Conservation (phyloP, 1,140 invertebrate genomes). For the Drosophila carrolli region DNA sequence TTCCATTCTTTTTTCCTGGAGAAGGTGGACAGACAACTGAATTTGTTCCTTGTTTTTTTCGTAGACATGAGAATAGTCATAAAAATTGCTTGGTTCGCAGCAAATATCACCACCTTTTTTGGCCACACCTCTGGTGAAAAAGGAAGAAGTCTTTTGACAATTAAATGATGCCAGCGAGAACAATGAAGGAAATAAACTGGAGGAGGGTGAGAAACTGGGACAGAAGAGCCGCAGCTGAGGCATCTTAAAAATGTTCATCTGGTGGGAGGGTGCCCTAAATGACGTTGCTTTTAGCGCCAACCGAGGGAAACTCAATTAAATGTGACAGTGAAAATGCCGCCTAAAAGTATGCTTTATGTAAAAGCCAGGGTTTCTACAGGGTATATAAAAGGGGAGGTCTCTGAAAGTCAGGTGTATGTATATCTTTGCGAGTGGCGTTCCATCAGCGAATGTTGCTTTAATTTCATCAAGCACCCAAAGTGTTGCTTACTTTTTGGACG, state of each 20-base stretch:
- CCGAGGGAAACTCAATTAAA: constrained; percentile 78
- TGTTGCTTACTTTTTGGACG: constrained; percentile 16
- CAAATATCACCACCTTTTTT: constrained; percentile 42
- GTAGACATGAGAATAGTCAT: constrained; percentile 25
- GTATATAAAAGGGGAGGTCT: neutral
- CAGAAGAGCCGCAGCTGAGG: constrained; percentile 36
- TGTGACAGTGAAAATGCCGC: constrained; percentile 79
- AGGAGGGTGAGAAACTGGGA: neutral
- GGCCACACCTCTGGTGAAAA: constrained; percentile 14
- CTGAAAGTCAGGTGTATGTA: constrained; percentile 25
- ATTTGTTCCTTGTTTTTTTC: neutral
- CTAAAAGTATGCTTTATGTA: constrained; percentile 79
- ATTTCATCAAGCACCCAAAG: constrained; percentile 41
- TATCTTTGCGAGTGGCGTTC: neutral
- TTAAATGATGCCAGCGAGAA: constrained; percentile 71
- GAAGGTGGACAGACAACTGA: constrained; percentile 5
- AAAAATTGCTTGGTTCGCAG: constrained; percentile 61
- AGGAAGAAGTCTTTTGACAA: constrained; percentile 70
- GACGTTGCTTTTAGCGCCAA: constrained; percentile 76
- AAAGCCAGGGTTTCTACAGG: neutral
- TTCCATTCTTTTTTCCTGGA: neutral
- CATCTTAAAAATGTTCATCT: constrained; percentile 72
- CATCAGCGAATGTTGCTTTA: constrained; percentile 39
- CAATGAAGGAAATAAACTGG: constrained; percentile 40
- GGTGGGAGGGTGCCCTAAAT: constrained; percentile 49